Percentiles rank a stretch among this genome's conserved stretches.
Evolutionary conservation across 2,797 vertebrate genomes (phyloP).

Genomic region (Leucoraja ocellata): DNA sequence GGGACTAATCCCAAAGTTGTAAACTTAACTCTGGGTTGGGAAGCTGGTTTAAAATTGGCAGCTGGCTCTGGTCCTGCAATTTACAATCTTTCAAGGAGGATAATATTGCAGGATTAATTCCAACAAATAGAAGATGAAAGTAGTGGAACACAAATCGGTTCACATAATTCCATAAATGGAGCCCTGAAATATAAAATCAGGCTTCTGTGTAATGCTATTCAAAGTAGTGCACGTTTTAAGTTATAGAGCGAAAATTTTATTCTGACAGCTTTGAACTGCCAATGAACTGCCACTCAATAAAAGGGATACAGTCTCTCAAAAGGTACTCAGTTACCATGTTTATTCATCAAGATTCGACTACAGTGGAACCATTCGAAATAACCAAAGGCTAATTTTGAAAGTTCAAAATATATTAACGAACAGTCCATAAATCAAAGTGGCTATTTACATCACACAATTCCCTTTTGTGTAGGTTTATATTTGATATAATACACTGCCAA

Average conservation of each 20-base stretch:
- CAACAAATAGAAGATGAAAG: not conserved
- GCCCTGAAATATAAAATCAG: not conserved
- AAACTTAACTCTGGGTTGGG: not conserved
- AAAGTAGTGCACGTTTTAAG: not conserved
- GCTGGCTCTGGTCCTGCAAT: not conserved
- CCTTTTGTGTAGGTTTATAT: not conserved
- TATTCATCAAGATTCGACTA: not conserved
- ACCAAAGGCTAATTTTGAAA: not conserved
- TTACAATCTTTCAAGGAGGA: not conserved
- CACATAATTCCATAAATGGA: not conserved
- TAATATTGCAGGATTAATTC: not conserved
- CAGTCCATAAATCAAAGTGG: not conserved
- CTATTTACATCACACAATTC: not conserved
- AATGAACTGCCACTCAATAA: not conserved
- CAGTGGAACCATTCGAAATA: conserved; percentile 2
- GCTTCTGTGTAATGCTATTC: not conserved
- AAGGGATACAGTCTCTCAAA: conserved; percentile 2
- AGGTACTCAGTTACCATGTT: not conserved
- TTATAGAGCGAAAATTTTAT: not conserved
- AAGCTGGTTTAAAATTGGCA: not conserved
- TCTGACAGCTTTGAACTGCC: conserved; percentile 27
- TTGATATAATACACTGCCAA: not conserved
- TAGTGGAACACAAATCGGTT: not conserved
- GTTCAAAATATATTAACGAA: conserved; percentile 3
- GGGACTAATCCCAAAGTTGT: not conserved